Evolutionary conservation across 2,888 invertebrate species (phyloP).

Genomic region (Drosophila siamana): DNA sequence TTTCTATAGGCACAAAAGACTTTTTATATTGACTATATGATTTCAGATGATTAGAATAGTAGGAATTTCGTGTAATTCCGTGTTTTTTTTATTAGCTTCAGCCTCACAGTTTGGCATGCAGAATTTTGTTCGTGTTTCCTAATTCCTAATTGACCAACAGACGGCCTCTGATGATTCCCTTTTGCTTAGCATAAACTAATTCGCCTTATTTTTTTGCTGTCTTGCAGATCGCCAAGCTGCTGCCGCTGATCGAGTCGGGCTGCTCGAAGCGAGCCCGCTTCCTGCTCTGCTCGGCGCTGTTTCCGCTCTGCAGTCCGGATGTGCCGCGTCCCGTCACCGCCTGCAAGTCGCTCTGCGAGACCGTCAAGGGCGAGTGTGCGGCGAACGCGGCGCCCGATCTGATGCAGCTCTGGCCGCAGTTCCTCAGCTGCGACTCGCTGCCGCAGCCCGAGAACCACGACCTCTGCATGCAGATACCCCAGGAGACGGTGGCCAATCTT

Average conservation of each 20-base stretch:
- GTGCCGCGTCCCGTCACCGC: constrained; percentile 94
- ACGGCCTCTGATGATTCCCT: too few species aligned
- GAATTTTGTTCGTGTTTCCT: too few species aligned
- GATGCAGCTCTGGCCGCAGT: constrained; percentile 89
- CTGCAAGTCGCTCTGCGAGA: constrained; percentile 94
- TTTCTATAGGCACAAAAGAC: too few species aligned
- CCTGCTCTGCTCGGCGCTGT: constrained; percentile 95
- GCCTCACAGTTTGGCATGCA: too few species aligned
- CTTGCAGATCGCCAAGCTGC: constrained; percentile 89
- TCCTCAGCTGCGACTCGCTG: constrained; percentile 92
- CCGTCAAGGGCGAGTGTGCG: constrained; percentile 89
- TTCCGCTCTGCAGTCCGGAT: constrained; percentile 95
- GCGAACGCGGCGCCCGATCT: constrained; percentile 87
- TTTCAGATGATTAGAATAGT: too few species aligned
- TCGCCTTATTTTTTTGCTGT: background rate
- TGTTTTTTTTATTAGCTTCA: too few species aligned
- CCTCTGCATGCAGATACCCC: constrained; percentile 91
- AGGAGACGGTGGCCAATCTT: constrained; percentile 42
- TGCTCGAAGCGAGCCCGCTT: constrained; percentile 93
- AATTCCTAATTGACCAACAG: too few species aligned
- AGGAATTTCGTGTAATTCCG: too few species aligned
- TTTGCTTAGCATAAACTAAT: background rate
- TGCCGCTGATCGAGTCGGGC: constrained; percentile 91
- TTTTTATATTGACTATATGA: too few species aligned
- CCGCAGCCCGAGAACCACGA: constrained; percentile 90